Base-by-base conservation (phyloP, 2,888 invertebrate species). In the Ellobium chinense region DNA sequence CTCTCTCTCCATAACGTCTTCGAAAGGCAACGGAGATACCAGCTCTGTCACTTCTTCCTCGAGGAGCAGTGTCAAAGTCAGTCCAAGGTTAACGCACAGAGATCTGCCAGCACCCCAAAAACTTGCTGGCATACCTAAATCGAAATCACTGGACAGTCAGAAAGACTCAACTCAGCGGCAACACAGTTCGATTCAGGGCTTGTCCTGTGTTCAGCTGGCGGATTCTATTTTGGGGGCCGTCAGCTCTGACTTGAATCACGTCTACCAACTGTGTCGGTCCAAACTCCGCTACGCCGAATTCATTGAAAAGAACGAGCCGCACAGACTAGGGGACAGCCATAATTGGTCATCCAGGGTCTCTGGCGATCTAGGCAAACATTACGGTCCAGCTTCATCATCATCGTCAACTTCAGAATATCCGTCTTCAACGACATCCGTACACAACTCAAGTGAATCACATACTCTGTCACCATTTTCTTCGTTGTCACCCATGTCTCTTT, bases 191-290 rank as follows among this genome's bases (percentile, higher is more conserved):
- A 62, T 7, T 37, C 34, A 9, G 0, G 72, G 66, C 14, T 46
- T 72, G 72, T 69, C 80, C 2, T 77, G 68, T 54, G 37, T 74
- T 2, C 76, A 82, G 63, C 74, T 82, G 9, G 82, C 82, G 29
- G 80, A 82, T n/a, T 65, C 73, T 1, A 74, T 82, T 63, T 66
- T 82, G 14, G 68, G 62, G 3, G 60, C 82, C 7, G 75, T 58
- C 24, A 27, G 36, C 14, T 7, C 39, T 3, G 77, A 82, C 63
- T 34, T 80, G 24, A 36, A 70, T 0, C 66, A 63, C 27, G n/a
- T 72, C 12, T 80, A 80, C 65, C 46, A 80, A 39, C 31, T 82
- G 1, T 80, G 80, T 29, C 77, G 78, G 63, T 36, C 68, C 37
- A 82, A 78, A 24, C 34, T 74, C 56, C 69, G 80, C 60, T 82